A percentile compares a stretch with the other conserved stretches of the same genome.
phyloP scores from a whole-genome alignment of 2,888 invertebrate species.

The Caenorhabditis imperialis region DNA sequence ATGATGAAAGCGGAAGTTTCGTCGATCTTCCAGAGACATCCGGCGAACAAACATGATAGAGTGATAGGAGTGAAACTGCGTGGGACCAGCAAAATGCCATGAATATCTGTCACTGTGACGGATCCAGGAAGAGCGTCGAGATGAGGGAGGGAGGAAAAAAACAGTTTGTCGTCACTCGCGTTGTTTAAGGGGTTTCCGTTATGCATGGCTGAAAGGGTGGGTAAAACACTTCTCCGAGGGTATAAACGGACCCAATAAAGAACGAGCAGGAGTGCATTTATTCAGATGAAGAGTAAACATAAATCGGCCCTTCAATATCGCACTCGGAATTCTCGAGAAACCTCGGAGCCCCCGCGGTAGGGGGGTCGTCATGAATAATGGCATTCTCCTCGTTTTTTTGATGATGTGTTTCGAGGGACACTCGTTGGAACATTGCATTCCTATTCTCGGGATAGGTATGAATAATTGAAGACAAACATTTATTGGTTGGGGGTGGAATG shows the following conservation, averaged over 20 bases:
- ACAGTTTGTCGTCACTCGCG: too few species aligned
- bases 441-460: too few species aligned
- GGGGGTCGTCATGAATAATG: slow-evolving; percentile 44
- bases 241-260: slow-evolving; percentile 1
- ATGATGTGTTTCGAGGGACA: too few species aligned
- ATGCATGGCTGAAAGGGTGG: not conserved
- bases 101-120: not conserved
- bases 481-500: slow-evolving; percentile 23
- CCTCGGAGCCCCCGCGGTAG: slow-evolving; percentile 13
- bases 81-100: not conserved
- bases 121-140: too few species aligned
- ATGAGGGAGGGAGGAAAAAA: too few species aligned
- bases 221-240: not conserved
- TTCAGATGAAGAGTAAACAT: slow-evolving; percentile 36
- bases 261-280: slow-evolving; percentile 9
- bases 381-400: not conserved
- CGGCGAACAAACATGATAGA: slow-evolving; percentile 35
- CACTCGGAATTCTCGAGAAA: too few species aligned
- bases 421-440: too few species aligned
- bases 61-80: slow-evolving; percentile 6
- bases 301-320: too few species aligned
- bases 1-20: slow-evolving; percentile 40
- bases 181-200: not conserved
- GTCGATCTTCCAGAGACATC: slow-evolving; percentile 1
- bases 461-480: slow-evolving; percentile 30